Percentiles rank a stretch among this genome's conserved stretches.
These are phyloP conservation scores for Channallabes apus DNA, from an alignment of 2,797 vertebrate genomes.

Conservation along the genomic window DNA sequence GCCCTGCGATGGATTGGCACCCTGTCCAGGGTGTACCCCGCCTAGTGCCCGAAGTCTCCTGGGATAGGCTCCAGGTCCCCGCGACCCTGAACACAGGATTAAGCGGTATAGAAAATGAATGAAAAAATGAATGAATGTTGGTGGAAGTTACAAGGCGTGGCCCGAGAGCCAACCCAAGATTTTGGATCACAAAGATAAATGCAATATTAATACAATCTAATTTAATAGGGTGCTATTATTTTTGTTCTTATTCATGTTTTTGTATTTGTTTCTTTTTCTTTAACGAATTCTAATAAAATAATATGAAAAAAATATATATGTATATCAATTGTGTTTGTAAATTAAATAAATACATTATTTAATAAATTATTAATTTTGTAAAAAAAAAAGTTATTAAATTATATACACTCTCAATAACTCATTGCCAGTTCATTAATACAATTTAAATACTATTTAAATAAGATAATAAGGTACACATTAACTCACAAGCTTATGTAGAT, in stretches of 20 bases:
- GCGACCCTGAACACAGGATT: too few species aligned
- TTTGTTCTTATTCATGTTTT: not conserved
- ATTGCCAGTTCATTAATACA: too few species aligned
- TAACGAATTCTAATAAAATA: not conserved
- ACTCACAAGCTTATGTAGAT: not conserved
- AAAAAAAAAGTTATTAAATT: not conserved
- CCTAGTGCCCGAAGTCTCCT: too few species aligned
- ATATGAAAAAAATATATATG: not conserved
- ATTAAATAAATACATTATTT: not conserved
- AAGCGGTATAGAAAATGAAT: too few species aligned
- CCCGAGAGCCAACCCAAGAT: not conserved
- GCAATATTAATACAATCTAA: not conserved
- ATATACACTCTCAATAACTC: not conserved
- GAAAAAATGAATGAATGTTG: too few species aligned
- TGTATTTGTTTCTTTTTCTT: not conserved
- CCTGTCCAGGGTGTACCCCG: too few species aligned
- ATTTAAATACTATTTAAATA: too few species aligned
- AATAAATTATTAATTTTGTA: not conserved
- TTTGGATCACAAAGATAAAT: not conserved
- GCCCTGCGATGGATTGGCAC: too few species aligned
- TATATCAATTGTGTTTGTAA: not conserved
- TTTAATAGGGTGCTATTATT: not conserved
- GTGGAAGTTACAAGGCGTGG: too few species aligned
- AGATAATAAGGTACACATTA: not conserved
- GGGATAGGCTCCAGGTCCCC: too few species aligned